A percentile compares a stretch with the other conserved stretches of the same genome.
Evolutionary conservation across 2,113 vertebrate genomes (phyloP).

Genomic region (Narcine bancroftii): DNA sequence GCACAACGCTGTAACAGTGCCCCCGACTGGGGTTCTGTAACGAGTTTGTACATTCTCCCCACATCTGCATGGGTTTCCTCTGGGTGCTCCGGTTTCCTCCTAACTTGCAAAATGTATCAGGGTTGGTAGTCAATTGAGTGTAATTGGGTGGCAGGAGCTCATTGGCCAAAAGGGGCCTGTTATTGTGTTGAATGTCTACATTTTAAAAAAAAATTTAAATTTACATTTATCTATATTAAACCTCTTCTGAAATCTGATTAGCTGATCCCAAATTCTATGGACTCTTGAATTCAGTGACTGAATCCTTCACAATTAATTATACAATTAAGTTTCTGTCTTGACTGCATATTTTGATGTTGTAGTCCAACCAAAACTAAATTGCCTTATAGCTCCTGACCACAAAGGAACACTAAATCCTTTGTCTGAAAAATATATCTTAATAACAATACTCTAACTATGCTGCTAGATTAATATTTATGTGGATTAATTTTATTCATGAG

Average conservation of each 20-base stretch:
- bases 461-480: neutral
- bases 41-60: too few species aligned
- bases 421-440: neutral
- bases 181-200: too few species aligned
- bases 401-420: neutral
- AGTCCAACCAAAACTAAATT: neutral
- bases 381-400: neutral
- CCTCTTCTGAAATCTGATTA: neutral
- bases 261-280: neutral
- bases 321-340: neutral
- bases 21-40: too few species aligned
- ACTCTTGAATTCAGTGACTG: neutral
- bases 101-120: too few species aligned
- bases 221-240: neutral
- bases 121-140: too few species aligned
- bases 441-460: neutral
- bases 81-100: too few species aligned
- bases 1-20: too few species aligned
- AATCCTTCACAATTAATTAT: neutral
- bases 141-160: too few species aligned
- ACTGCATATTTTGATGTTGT: neutral
- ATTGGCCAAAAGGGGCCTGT: too few species aligned
- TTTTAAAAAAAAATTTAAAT: too few species aligned
- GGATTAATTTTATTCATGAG: neutral
- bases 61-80: too few species aligned